Evolutionary conservation across 2,113 vertebrate species (phyloP).

Genomic region (Bungarus multicinctus): DNA sequence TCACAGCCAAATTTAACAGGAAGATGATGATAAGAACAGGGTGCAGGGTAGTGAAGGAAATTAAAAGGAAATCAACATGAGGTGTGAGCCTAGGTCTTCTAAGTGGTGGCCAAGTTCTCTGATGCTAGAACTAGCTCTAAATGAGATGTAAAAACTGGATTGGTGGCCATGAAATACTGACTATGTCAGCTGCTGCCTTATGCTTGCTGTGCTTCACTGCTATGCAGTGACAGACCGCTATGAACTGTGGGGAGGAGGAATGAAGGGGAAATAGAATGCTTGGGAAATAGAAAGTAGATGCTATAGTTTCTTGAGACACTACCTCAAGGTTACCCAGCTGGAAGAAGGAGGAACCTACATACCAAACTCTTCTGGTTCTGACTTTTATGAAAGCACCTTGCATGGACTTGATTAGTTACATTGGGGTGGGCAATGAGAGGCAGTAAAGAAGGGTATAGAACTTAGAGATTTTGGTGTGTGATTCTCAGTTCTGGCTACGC

Average conservation of each 20-base stretch:
- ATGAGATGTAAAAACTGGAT: background rate
- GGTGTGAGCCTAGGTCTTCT: background rate
- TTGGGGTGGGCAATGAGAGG: background rate
- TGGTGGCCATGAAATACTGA: background rate
- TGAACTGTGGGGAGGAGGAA: background rate
- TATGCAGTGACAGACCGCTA: background rate
- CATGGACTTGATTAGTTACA: background rate
- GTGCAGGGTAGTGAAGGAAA: background rate
- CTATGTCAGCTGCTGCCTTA: background rate
- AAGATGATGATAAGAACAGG: background rate
- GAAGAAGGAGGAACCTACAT: background rate
- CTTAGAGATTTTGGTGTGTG: background rate
- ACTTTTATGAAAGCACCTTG: background rate
- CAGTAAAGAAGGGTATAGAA: background rate
- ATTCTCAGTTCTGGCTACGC: background rate
- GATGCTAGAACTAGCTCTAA: background rate
- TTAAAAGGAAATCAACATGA: background rate
- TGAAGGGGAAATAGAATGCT: background rate
- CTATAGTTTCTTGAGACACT: background rate
- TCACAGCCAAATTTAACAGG: background rate
- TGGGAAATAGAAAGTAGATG: background rate
- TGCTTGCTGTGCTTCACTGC: background rate
- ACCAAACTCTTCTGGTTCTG: background rate
- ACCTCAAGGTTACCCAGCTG: background rate
- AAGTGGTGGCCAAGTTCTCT: background rate